Conservation (phyloP, 1,140 invertebrate genomes). For the Magallana ariakensis region DNA sequence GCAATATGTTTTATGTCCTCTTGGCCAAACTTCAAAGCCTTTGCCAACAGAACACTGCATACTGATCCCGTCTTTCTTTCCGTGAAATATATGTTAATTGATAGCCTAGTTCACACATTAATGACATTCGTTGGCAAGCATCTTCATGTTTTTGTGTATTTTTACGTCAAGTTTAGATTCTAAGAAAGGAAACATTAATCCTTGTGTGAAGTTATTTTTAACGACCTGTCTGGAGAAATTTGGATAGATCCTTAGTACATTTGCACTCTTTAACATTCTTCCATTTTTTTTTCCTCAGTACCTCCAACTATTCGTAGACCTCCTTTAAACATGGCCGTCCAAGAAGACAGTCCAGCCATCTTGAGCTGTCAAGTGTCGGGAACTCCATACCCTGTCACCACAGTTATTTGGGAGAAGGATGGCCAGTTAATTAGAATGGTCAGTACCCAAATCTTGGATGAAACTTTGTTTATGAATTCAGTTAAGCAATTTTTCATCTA, state of each 20-base stretch:
- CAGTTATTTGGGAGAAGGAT: conserved; percentile 87
- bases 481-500: too few species aligned
- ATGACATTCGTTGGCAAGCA: not conserved
- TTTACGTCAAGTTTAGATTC: not conserved
- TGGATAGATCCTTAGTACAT: not conserved
- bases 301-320: conserved; percentile 81
- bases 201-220: not conserved
- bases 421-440: conserved; percentile 81
- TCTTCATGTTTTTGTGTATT: not conserved
- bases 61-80: not conserved
- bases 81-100: conserved; percentile 1
- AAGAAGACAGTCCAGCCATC: conserved; percentile 85
- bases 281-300: conserved; percentile 66
- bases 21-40: not conserved
- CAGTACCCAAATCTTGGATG: conserved; percentile 39
- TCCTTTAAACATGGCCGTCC: conserved; percentile 82
- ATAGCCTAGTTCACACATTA: not conserved
- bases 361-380: conserved; percentile 85
- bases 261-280: conserved; percentile 71
- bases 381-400: conserved; percentile 84
- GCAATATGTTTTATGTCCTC: not conserved
- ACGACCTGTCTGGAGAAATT: not conserved
- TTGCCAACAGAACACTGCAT: not conserved
- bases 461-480: too few species aligned
- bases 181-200: not conserved